Conservation (phyloP, 1,140 invertebrate genomes). For the Microplitis mediator region DNA sequence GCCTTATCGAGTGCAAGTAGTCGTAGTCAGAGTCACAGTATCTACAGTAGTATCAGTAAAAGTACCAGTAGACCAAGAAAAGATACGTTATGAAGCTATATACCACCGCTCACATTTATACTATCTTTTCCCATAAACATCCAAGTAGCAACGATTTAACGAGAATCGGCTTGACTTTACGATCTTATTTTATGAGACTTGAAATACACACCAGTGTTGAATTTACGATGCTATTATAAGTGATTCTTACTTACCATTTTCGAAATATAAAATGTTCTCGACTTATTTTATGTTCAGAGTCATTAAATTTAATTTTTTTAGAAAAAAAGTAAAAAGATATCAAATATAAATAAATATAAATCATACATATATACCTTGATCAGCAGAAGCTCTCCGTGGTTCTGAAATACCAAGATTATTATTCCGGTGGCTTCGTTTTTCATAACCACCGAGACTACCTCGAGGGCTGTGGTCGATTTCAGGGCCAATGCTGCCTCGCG, state of each 20-base stretch:
- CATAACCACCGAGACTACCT: conserved; percentile 60
- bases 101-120: not conserved
- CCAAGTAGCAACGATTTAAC: conserved; percentile 24
- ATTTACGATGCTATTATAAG: not conserved
- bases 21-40: too few relatives aligned
- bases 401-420: conserved; percentile 66
- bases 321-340: not conserved
- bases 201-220: not conserved
- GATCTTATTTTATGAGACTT: not conserved
- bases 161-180: conserved; percentile 9
- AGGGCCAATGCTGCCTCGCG: conserved; percentile 65
- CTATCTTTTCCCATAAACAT: not conserved
- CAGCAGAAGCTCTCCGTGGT: conserved; percentile 68
- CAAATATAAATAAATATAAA: not conserved
- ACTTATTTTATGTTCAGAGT: not conserved
- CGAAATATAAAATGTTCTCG: not conserved
- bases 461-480: conserved; percentile 62
- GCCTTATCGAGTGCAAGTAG: too few relatives aligned
- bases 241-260: not conserved
- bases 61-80: too few relatives aligned
- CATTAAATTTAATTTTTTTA: not conserved
- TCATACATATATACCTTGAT: conserved; percentile 47
- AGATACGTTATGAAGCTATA: not conserved
- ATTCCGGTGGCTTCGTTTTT: conserved; percentile 62
- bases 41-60: too few relatives aligned